Percentiles rank a stretch among this genome's conserved stretches.
phyloP scores from a whole-genome alignment of 2,113 vertebrate genomes.

The Gallinago media region DNA sequence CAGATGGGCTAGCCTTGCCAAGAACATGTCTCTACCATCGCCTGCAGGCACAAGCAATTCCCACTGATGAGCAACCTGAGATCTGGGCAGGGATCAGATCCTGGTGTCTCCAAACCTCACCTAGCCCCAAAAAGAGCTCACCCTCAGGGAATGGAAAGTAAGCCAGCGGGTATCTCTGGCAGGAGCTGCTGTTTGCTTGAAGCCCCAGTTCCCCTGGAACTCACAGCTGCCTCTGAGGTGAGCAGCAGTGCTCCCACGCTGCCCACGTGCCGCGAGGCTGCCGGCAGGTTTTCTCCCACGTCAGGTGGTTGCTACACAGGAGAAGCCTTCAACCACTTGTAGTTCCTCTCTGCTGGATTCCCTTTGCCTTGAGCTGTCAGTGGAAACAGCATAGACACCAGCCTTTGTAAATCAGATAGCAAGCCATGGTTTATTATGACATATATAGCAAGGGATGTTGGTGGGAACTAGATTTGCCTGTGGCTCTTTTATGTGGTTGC shows the following conservation, averaged over 20 bases:
- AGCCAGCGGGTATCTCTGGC: neutral
- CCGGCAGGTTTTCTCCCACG: neutral
- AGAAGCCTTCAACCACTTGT: neutral
- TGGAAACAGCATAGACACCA: neutral
- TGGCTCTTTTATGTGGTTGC: neutral
- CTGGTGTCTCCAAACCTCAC: neutral
- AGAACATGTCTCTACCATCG: neutral
- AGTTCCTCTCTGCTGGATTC: neutral
- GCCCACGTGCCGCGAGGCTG: fast-evolving
- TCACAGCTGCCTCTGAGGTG: neutral
- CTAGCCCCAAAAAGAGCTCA: neutral
- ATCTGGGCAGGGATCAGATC: neutral
- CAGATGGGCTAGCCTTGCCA: neutral
- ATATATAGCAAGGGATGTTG: neutral
- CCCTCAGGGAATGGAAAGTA: neutral
- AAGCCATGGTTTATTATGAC: neutral
- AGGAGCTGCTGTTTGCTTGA: neutral
- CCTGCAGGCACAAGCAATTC: fast-evolving
- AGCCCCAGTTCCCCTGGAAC: neutral
- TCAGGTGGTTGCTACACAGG: neutral
- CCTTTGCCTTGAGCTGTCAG: neutral
- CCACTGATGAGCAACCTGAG: neutral
- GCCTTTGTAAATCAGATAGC: neutral
- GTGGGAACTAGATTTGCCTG: neutral
- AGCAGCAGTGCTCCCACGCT: fast-evolving